Evolutionary conservation across 2,113 vertebrate genomes (phyloP), one percentile per base, ranked within the genome.

Genomic region (Dascyllus trimaculatus): DNA sequence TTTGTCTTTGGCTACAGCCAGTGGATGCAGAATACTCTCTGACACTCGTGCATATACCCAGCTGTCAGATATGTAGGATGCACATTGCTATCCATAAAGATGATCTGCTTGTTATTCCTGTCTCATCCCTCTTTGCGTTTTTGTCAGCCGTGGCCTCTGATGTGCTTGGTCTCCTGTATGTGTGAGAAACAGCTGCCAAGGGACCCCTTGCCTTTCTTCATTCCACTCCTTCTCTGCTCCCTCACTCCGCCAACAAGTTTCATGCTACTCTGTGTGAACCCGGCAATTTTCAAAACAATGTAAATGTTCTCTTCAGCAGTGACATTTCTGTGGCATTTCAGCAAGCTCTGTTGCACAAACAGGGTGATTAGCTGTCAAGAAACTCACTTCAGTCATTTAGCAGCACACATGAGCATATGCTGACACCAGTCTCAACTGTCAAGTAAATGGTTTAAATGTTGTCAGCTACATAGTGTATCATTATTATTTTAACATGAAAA

Each of bases 231-330:
- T 58, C 51, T 32, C 29, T 40, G 64, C 65, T 52, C 75, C 40
- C 43, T 68, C 69, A 64, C 67, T 43, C 78, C 66, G 75, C 77
- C 85, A 89, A 68, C 85, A 77, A 91, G 86, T 92, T 92, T 84
- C 83, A 85, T 93, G 92, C 86, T 88, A 91, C 91, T 91, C 88
- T 71, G 75, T 19, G 46, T 94, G 93, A 94, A 92, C 93, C 84
- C 84, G 0, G 45, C 60, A 66, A 57, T 82, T 84, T 86, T 75
- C 81, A 76, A 77, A 85, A 85, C 75, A 81, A 82, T 86, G 77
- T 59, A 74, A 85, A 77, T 75, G 80, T 75, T 81, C 70, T 46
- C 21, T 65, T 82, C 80, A 48, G 80, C 83, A 4, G 32, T 91
- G 91, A 85, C 92, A 92, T 90, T 89, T 88, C 87, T 78, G 84